phyloP scores from a whole-genome alignment of 2,113 vertebrate genomes.

The Accipiter cooperii region DNA sequence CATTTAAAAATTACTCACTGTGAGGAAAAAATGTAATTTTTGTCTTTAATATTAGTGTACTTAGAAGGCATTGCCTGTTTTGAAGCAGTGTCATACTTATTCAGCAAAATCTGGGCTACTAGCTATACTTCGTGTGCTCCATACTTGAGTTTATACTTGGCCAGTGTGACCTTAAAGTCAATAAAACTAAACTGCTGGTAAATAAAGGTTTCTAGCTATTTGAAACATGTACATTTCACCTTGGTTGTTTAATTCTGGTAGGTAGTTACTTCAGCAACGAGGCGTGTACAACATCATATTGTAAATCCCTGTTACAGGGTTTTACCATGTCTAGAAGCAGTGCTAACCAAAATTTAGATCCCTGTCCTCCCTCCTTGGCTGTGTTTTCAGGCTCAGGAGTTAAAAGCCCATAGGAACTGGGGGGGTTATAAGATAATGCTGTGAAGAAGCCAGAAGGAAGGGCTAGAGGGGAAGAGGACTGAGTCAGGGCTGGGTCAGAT shows the following conservation, averaged over 20 bases:
- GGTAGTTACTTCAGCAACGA: neutral
- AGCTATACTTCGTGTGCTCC: neutral
- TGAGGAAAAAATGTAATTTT: neutral
- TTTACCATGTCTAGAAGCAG: neutral
- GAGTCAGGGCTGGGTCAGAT: neutral
- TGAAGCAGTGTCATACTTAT: neutral
- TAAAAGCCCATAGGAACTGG: neutral
- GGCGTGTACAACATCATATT: accelerated
- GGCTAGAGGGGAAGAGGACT: neutral
- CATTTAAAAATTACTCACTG: neutral
- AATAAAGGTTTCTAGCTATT: neutral
- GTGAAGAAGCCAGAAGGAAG: neutral
- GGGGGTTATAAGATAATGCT: neutral
- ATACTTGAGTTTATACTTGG: neutral
- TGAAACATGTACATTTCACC: neutral
- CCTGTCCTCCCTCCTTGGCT: neutral
- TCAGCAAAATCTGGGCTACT: neutral
- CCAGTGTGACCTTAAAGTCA: neutral
- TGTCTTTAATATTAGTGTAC: neutral
- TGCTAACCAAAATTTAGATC: neutral
- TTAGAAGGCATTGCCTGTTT: neutral
- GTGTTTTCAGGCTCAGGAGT: neutral
- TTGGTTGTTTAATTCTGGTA: neutral
- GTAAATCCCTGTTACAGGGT: neutral
- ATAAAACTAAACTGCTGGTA: neutral